Percentiles rank a stretch among this genome's conserved stretches.
Evolutionary conservation across 2,797 vertebrate species (phyloP).

Genomic region (Champsocephalus esox): DNA sequence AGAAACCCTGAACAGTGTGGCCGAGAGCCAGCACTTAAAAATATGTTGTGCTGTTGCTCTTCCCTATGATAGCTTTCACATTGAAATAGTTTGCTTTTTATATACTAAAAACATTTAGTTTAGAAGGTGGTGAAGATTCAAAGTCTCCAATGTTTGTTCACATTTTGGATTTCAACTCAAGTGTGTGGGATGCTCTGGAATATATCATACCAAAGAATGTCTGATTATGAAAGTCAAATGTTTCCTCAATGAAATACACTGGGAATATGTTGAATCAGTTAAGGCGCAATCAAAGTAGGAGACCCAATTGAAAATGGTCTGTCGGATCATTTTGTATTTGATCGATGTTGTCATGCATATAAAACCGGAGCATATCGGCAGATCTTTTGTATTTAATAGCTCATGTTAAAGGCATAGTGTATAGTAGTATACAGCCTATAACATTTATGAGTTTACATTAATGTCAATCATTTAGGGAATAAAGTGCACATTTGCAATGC

Average conservation of each 20-base stretch:
- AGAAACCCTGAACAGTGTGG: conserved; percentile 67
- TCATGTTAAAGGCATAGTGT: background rate
- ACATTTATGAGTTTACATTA: conserved; percentile 37
- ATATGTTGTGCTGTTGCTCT: conserved; percentile 52
- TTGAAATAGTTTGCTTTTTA: conserved; percentile 50
- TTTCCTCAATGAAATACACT: conserved; percentile 5
- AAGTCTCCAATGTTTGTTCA: background rate
- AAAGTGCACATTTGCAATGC: background rate
- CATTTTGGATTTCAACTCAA: conserved; percentile 28
- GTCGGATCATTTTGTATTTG: conserved; percentile 9
- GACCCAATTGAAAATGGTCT: conserved; percentile 28
- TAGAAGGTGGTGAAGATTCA: conserved; percentile 33
- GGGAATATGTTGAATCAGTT: conserved; percentile 17
- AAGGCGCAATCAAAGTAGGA: conserved; percentile 6
- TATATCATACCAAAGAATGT: conserved; percentile 11
- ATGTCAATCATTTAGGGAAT: conserved; percentile 10
- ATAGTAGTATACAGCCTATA: conserved; percentile 3
- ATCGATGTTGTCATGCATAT: background rate
- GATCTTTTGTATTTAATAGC: conserved; percentile 6
- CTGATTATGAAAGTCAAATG: conserved; percentile 17
- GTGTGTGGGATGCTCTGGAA: conserved; percentile 11
- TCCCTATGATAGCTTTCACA: conserved; percentile 52
- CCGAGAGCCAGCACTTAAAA: conserved; percentile 69
- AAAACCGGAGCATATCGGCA: conserved; percentile 7
- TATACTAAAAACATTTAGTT: conserved; percentile 58